Conservation (phyloP, 2,888 invertebrate genomes). For the Campopleginae sp. region DNA sequence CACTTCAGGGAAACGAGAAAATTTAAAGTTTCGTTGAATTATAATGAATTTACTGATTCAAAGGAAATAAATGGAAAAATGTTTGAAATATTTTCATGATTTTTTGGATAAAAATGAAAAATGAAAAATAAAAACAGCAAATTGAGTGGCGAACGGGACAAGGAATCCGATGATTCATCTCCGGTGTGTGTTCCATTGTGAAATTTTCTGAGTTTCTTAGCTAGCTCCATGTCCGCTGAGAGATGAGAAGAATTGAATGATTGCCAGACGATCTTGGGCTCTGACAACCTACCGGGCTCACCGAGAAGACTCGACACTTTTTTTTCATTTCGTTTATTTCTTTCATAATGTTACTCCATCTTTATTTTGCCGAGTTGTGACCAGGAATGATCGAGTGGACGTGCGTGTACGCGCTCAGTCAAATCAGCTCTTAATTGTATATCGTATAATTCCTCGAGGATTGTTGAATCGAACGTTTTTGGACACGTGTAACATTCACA, state of each 20-base stretch:
- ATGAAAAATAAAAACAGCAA: slow-evolving; percentile 9
- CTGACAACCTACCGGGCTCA: slow-evolving; percentile 36
- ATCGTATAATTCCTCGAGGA: neutral
- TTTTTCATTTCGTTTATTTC: slow-evolving; percentile 37
- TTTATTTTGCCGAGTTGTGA: slow-evolving; percentile 52
- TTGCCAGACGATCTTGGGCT: slow-evolving; percentile 64
- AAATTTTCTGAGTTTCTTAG: slow-evolving; percentile 43
- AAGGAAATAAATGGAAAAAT: neutral
- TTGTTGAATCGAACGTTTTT: neutral
- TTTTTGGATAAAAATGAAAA: slow-evolving; percentile 3
- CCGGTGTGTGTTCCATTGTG: slow-evolving; percentile 62
- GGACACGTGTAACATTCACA: neutral
- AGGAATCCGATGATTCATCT: slow-evolving; percentile 69
- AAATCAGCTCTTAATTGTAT: slow-evolving; percentile 67
- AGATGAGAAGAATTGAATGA: slow-evolving; percentile 66
- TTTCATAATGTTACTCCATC: slow-evolving; percentile 14
- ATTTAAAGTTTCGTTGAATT: neutral
- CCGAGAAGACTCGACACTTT: slow-evolving; percentile 52
- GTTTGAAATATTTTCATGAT: neutral
- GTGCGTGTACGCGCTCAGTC: slow-evolving; percentile 38
- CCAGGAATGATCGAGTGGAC: slow-evolving; percentile 65
- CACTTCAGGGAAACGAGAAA: slow-evolving; percentile 40
- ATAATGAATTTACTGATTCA: neutral
- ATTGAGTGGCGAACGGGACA: slow-evolving; percentile 24
- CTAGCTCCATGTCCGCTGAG: slow-evolving; percentile 22